Conservation (phyloP, 2,113 vertebrate species). For the Cochlearius cochlearius region DNA sequence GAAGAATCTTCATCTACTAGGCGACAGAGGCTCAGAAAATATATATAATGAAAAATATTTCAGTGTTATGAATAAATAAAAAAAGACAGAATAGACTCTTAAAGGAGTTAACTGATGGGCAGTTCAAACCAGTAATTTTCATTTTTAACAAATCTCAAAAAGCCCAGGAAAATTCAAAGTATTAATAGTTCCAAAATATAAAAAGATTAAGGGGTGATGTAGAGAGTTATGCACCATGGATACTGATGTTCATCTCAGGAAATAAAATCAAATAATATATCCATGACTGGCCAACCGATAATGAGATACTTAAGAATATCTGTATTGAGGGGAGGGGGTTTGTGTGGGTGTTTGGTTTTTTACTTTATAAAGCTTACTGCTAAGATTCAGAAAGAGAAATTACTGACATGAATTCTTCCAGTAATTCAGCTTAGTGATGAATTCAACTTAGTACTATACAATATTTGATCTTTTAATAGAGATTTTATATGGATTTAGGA, state of each 20-base stretch:
- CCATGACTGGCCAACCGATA: neutral
- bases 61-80: neutral
- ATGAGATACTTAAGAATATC: neutral
- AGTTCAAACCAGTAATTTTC: neutral
- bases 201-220: neutral
- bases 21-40: neutral
- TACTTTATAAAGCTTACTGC: neutral
- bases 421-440: neutral
- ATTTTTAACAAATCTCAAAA: neutral
- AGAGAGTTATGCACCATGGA: neutral
- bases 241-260: neutral
- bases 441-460: neutral
- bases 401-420: neutral
- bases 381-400: neutral
- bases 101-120: neutral
- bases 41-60: neutral
- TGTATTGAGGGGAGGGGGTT: neutral
- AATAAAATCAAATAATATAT: neutral
- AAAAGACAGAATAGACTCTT: neutral
- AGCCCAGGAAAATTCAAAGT: neutral
- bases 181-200: neutral
- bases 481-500: neutral
- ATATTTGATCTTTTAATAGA: neutral
- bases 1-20: neutral
- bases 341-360: too few species aligned